Evolutionary conservation across 2,888 invertebrate species (phyloP), one percentile per base, ranked within the genome.

Genomic region (Rhagium mordax): DNA sequence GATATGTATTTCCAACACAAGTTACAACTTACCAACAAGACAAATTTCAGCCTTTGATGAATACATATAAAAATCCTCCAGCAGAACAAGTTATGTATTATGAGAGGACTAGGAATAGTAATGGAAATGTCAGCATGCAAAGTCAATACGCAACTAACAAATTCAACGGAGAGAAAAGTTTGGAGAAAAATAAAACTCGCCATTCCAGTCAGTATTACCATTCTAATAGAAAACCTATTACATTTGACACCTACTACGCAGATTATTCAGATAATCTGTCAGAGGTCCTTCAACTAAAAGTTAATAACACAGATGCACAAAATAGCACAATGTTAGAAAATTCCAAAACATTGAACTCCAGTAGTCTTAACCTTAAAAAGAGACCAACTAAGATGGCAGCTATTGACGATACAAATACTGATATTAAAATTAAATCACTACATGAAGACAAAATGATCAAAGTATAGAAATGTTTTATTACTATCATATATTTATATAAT

Each of bases 221-320:
- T 18, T 18, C 48, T 5, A 71, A 71, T 10, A 65, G 55, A 16
- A 65, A 21, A 57, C 59, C 71, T 18, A 53, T 72, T 18, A 65
- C 55, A 21, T 70, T 66, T 57, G 66, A 73, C 1, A 18, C 53
- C 10, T 24, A 24, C 21, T 41, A n/a, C 4, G n/a, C n/a, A 4
- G n/a, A n/a, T n/a, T n/a, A 41, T 13, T n/a, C 41, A n/a, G 41
- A 41, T 0, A 3, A 1, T 24, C 3, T 24, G 1, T 41, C 13
- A 3, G 8, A 51, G 7, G 20, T 20, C 6, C 6, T 18, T 18
- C 51, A 41, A 41, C 1, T 4, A n/a, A 41, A 13, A 41, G n/a
- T 41, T 41, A 41, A 41, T 4, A 41, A 41, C 10, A 41, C 10
- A 13, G 13, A n/a, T 41, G 4, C n/a, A 41, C 5, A 10, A 4